Percentiles rank a stretch among this genome's conserved stretches.
Conservation (phyloP, 2,113 vertebrate species). For the Cryptotis parvus region DNA sequence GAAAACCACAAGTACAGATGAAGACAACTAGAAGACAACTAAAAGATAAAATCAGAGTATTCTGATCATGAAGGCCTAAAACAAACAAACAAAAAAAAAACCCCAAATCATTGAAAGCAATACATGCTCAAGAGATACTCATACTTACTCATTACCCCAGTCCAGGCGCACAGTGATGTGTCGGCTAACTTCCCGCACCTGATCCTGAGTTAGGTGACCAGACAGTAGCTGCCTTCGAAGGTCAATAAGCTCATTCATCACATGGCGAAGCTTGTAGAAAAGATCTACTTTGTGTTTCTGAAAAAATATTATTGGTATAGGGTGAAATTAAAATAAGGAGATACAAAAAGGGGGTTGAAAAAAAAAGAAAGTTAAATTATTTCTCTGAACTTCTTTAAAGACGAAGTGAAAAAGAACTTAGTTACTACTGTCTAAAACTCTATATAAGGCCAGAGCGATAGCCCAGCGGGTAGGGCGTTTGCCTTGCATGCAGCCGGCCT, state of each 20-base stretch:
- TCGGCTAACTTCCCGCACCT: conserved; percentile 96
- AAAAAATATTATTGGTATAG: conserved; percentile 76
- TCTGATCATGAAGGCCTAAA: conserved; percentile 37
- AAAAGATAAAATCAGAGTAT: not conserved
- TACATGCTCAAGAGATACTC: conserved; percentile 48
- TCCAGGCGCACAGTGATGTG: conserved; percentile 97
- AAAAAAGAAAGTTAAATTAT: conserved; percentile 80
- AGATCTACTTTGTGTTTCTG: conserved; percentile 98
- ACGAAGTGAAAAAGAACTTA: conserved; percentile 66
- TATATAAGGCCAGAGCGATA: no score
- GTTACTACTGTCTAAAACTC: conserved; percentile 15
- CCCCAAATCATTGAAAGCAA: not conserved
- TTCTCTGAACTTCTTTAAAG: conserved; percentile 71
- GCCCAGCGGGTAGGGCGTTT: no score
- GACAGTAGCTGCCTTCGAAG: conserved; percentile 96
- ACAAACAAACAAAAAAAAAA: not conserved
- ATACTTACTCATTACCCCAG: conserved; percentile 99
- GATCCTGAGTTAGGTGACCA: conserved; percentile 97
- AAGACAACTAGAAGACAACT: not conserved
- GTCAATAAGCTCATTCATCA: conserved; percentile 99
- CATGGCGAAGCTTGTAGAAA: conserved; percentile 97
- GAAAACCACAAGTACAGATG: not conserved
- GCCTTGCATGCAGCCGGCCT: no score
- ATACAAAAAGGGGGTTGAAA: conserved; percentile 68
- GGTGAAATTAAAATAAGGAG: conserved; percentile 56